These are phyloP conservation scores for Drosophila pruinosa DNA, from an alignment of 1,140 invertebrate species.

Conservation along the genomic window DNA sequence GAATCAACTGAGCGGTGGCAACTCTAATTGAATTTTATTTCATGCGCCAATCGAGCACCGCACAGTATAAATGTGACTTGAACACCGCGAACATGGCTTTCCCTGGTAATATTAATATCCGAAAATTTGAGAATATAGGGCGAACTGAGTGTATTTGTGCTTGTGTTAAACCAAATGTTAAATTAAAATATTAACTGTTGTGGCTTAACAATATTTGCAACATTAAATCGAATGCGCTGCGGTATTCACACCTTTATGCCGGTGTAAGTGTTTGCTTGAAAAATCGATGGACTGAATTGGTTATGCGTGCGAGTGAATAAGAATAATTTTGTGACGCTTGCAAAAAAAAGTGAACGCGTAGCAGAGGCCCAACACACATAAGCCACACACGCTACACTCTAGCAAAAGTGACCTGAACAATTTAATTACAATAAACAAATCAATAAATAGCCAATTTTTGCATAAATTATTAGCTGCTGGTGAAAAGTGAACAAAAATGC, in stretches of 20 bases:
- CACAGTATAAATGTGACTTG: constrained; percentile 70
- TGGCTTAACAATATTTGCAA: constrained; percentile 37
- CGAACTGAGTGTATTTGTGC: constrained; percentile 72
- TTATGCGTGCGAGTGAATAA: constrained; percentile 58
- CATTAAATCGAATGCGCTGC: constrained; percentile 19
- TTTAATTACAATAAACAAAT: constrained; percentile 21
- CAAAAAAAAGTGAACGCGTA: constrained; percentile 53
- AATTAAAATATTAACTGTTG: constrained; percentile 70
- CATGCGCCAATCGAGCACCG: constrained; percentile 46
- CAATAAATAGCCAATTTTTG: constrained; percentile 20
- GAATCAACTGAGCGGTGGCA: constrained; percentile 2
- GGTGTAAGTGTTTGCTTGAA: constrained; percentile 42
- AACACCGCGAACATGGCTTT: constrained; percentile 84
- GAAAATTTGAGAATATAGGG: constrained; percentile 80
- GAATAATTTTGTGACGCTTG: constrained; percentile 57
- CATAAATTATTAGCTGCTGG: constrained; percentile 19
- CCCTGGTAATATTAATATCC: constrained; percentile 84
- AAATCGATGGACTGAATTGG: constrained; percentile 57
- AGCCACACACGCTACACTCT: constrained; percentile 1
- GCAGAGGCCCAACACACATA: constrained; percentile 34
- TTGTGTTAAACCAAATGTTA: constrained; percentile 80
- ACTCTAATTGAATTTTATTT: constrained; percentile 49
- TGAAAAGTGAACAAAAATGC: constrained; percentile 50
- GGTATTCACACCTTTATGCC: constrained; percentile 26
- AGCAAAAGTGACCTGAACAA: constrained; percentile 32